These are phyloP conservation scores for Euglossa dilemma DNA, from an alignment of 1,140 invertebrate genomes.

Conservation along the genomic window DNA sequence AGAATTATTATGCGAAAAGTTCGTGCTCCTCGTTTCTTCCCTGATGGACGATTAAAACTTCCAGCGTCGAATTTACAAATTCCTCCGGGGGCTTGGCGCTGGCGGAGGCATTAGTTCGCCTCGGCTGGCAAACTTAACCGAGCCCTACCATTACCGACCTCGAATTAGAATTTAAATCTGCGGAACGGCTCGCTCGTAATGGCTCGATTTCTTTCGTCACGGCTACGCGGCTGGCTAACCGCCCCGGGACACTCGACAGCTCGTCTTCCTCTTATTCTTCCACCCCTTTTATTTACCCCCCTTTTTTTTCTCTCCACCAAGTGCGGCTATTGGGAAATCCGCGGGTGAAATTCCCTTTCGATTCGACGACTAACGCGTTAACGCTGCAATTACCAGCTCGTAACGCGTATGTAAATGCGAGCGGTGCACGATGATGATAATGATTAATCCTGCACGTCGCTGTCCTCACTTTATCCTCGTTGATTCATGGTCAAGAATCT, in stretches of 20 bases:
- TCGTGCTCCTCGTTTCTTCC: conserved; percentile 71
- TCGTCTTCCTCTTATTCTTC: conserved; percentile 2
- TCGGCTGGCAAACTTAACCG: conserved; percentile 61
- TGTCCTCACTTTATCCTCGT: too few species aligned
- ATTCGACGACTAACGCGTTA: too few species aligned
- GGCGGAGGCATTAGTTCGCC: conserved; percentile 57
- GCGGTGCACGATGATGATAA: too few species aligned
- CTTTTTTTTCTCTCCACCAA: too few species aligned
- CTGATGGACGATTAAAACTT: conserved; percentile 79
- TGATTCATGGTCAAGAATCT: too few species aligned
- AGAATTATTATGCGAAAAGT: conserved; percentile 79
- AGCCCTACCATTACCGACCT: conserved; percentile 44
- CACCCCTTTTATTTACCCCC: too few species aligned
- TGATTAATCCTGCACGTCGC: too few species aligned
- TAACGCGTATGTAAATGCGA: too few species aligned
- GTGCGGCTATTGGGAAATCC: neutral
- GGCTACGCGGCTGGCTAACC: conserved; percentile 49
- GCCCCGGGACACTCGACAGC: conserved; percentile 30
- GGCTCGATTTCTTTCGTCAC: conserved; percentile 61
- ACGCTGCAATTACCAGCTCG: too few species aligned
- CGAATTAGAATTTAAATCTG: conserved; percentile 72
- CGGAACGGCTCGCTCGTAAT: conserved; percentile 58
- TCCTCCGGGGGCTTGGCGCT: conserved; percentile 64
- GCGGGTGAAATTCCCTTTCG: neutral
- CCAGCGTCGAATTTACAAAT: conserved; percentile 77